These are phyloP conservation scores for Lytechinus variegatus DNA, from an alignment of 35 echinoderm and acorn worm species.

Conservation along the genomic window DNA sequence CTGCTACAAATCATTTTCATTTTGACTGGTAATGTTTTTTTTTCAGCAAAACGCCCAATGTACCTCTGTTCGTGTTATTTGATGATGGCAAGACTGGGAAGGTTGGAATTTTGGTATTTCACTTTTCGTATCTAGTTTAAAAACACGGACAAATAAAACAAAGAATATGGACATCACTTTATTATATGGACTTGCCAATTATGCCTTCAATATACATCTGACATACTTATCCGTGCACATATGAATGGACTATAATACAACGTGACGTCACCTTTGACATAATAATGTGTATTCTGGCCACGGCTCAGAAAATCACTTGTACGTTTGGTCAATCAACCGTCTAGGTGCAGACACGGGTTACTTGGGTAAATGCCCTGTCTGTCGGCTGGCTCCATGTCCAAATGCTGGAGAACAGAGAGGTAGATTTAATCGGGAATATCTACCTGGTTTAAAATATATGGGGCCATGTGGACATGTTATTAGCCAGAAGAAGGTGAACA, in stretches of 20 bases:
- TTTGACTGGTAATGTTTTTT: too few relatives aligned
- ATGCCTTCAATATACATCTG: background rate
- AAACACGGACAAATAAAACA: too few relatives aligned
- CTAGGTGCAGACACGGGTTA: background rate
- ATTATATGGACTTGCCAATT: too few relatives aligned
- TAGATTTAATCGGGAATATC: background rate
- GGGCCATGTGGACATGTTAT: background rate
- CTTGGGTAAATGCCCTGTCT: background rate
- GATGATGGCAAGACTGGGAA: background rate
- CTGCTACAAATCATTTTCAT: too few relatives aligned
- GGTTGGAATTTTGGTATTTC: background rate
- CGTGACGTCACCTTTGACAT: background rate
- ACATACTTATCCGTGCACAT: background rate
- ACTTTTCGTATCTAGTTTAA: too few relatives aligned
- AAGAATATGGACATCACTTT: too few relatives aligned
- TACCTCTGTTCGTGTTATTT: too few relatives aligned
- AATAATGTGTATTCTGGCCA: background rate
- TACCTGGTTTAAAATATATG: too few relatives aligned
- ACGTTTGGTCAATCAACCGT: background rate
- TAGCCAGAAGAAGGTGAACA: background rate
- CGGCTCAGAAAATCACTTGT: background rate
- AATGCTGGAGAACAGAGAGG: background rate
- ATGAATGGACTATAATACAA: background rate
- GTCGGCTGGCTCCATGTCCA: background rate
- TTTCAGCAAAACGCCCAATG: too few relatives aligned